phyloP scores from a whole-genome alignment of 2,113 vertebrate species.

The Ageneiosus marmoratus region DNA sequence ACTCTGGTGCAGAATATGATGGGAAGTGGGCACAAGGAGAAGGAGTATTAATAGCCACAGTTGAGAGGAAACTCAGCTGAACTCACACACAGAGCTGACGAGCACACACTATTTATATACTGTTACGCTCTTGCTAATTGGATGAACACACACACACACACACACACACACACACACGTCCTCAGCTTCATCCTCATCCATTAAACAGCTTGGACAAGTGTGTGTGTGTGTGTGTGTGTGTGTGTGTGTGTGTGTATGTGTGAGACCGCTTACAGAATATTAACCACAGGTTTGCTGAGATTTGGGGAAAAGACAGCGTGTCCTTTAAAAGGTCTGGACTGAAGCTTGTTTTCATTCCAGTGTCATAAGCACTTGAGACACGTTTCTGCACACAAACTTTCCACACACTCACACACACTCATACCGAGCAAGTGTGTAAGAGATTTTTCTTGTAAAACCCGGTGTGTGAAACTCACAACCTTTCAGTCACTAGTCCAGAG shows the following conservation, averaged over 20 bases:
- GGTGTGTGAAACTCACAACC: no score
- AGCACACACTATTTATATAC: background rate
- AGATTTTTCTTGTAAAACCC: conserved; percentile 7
- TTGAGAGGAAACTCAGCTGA: background rate
- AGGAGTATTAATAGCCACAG: conserved; percentile 15
- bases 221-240: background rate
- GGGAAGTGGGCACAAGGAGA: conserved; percentile 23
- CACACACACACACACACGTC: background rate
- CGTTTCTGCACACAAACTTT: background rate
- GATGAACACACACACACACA: background rate
- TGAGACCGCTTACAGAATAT: background rate
- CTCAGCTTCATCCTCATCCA: background rate
- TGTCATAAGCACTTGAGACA: background rate
- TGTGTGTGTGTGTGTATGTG: background rate
- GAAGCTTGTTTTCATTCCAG: conserved; percentile 37
- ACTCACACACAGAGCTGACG: background rate
- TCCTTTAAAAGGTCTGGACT: conserved; percentile 26
- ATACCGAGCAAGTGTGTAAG: background rate
- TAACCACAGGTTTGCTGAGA: background rate
- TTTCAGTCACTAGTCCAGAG: no score
- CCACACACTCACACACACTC: background rate
- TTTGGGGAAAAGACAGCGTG: background rate
- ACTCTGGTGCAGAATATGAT: conserved; percentile 4
- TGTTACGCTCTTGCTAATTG: background rate
- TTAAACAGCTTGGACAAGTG: background rate